These are phyloP conservation scores for Drosophila insularis DNA, from an alignment of 1,140 invertebrate species.

Conservation along the genomic window DNA sequence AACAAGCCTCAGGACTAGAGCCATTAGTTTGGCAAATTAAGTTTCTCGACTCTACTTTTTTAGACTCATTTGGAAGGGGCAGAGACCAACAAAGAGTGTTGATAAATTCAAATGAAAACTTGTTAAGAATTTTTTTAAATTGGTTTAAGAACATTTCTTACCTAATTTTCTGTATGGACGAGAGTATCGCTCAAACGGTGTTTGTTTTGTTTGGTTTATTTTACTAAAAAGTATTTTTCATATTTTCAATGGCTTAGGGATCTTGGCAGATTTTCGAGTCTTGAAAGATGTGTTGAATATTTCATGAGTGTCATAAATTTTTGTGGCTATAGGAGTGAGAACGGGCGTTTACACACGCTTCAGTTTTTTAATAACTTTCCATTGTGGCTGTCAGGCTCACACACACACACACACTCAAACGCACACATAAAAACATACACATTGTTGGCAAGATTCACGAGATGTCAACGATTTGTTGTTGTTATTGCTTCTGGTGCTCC, in stretches of 20 bases:
- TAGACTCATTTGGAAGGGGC: neutral
- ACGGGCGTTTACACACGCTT: conserved; percentile 44
- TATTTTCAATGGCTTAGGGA: conserved; percentile 58
- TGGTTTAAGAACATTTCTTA: neutral
- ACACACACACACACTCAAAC: conserved; percentile 26
- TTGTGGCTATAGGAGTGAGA: conserved; percentile 20
- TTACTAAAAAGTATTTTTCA: conserved; percentile 66
- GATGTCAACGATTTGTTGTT: conserved; percentile 56
- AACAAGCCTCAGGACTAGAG: neutral
- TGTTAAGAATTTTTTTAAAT: neutral
- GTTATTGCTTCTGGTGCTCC: conserved; percentile 30
- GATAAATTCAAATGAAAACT: neutral
- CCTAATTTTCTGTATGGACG: conserved; percentile 17
- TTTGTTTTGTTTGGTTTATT: conserved; percentile 10
- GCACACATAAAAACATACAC: neutral
- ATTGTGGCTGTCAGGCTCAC: conserved; percentile 71
- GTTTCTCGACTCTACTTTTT: neutral
- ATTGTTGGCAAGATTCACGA: conserved; percentile 41
- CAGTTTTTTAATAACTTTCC: conserved; percentile 75
- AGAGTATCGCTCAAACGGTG: conserved; percentile 6
- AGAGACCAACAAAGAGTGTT: neutral
- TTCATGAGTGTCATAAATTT: conserved; percentile 72
- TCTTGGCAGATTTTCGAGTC: conserved; percentile 60
- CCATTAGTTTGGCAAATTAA: conserved; percentile 8
- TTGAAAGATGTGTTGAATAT: conserved; percentile 66